Evolutionary conservation across 2,888 invertebrate genomes (phyloP).

Genomic region (Pterostichus niger): DNA sequence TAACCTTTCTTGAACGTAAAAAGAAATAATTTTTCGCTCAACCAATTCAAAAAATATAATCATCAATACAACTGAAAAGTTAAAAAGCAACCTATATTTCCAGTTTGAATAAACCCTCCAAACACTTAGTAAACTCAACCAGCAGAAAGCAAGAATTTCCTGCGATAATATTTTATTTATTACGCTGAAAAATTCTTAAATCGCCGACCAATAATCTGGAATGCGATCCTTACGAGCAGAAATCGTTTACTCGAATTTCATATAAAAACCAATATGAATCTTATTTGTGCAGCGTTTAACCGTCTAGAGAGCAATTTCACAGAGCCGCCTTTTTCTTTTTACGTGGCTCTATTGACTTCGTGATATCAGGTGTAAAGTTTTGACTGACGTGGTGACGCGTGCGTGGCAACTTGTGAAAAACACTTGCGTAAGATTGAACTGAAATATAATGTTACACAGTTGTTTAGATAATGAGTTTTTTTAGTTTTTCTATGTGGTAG

Average conservation of each 20-base stretch:
- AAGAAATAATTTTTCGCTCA: too few relatives aligned
- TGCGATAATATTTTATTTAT: conserved; percentile 27
- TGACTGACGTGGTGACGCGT: background rate
- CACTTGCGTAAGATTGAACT: background rate
- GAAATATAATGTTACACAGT: background rate
- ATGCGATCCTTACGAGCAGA: conserved; percentile 7
- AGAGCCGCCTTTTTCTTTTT: conserved; percentile 18
- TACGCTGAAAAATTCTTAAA: conserved; percentile 36
- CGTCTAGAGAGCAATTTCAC: conserved; percentile 43
- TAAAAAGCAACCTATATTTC: too few relatives aligned
- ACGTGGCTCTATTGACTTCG: background rate
- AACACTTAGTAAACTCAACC: too few relatives aligned
- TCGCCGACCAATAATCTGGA: background rate
- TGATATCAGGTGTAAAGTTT: conserved; percentile 11
- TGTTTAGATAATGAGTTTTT: conserved; percentile 3
- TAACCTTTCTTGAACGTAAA: too few relatives aligned
- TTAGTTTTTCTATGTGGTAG: background rate
- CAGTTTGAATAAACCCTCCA: too few relatives aligned
- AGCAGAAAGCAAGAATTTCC: background rate
- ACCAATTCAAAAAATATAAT: too few relatives aligned
- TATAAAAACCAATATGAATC: conserved; percentile 59
- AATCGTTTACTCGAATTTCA: conserved; percentile 53
- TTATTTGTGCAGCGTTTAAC: conserved; percentile 54
- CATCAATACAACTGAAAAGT: too few relatives aligned
- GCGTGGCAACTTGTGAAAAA: background rate